phyloP scores from a whole-genome alignment of 2,888 invertebrate genomes.

The Folsomia manolachei region DNA sequence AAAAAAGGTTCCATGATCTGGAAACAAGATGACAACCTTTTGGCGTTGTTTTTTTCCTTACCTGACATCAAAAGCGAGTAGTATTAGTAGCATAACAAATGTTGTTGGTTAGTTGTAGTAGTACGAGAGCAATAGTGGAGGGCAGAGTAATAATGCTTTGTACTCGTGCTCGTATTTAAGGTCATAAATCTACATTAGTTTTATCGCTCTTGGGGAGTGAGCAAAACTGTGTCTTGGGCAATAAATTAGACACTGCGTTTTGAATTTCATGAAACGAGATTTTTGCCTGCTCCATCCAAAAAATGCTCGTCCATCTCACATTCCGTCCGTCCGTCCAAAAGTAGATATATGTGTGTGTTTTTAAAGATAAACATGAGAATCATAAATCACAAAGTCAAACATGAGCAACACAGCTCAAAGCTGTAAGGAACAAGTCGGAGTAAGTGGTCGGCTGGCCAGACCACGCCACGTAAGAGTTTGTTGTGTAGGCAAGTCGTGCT shows the following conservation, averaged over 20 bases:
- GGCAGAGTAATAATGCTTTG: neutral
- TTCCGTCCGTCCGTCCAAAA: slow-evolving; percentile 2
- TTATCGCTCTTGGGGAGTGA: slow-evolving; percentile 9
- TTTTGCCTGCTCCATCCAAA: neutral
- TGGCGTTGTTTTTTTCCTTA: slow-evolving; percentile 4
- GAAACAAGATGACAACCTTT: slow-evolving; percentile 7
- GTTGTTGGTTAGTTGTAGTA: too few species aligned
- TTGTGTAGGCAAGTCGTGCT: too few species aligned
- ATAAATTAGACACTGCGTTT: neutral
- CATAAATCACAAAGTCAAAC: slow-evolving; percentile 16
- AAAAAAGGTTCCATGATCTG: slow-evolving; percentile 12
- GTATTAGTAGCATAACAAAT: neutral
- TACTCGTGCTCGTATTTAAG: neutral
- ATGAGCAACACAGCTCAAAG: neutral
- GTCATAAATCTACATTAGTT: slow-evolving; percentile 15
- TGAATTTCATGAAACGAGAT: slow-evolving; percentile 1
- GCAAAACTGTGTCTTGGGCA: neutral
- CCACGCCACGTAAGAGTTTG: too few species aligned
- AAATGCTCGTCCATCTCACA: slow-evolving; percentile 7
- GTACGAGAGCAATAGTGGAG: too few species aligned
- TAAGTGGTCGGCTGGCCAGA: too few species aligned
- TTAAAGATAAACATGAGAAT: slow-evolving; percentile 17
- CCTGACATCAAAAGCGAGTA: neutral
- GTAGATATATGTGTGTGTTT: slow-evolving; percentile 16
- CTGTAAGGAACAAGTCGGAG: too few species aligned